Base-by-base conservation (phyloP, 2,113 vertebrate species). In the Scomber colias region DNA sequence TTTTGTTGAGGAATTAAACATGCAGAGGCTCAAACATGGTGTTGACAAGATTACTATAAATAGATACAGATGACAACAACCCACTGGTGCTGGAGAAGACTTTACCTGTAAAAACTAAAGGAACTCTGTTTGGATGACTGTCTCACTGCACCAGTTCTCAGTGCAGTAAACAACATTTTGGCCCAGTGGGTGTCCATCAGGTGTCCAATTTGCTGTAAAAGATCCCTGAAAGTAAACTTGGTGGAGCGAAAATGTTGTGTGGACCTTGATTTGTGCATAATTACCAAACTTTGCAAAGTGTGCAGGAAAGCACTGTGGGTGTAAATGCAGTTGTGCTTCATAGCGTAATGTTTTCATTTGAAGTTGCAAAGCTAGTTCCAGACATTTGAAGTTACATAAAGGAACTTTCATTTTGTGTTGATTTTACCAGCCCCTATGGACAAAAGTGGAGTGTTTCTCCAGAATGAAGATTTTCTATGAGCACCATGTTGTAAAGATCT, bases 211-310 rank as follows among this genome's bases (percentile, higher is more conserved):
- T 85, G 40, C 46, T 56, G 31, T 73, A 71, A 82, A 78, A 0
- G 10, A 68, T 71, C 21, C 4, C 61, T 35, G 31, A 31, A 55
- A 67, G 63, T 60, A 54, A 63, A 65, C 21, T 21, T 56, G 46
- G 49, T 50, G 56, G 16, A 40, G 64, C 0, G 17, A 56, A 61
- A 62, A 68, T 73, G n/a, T 65, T 80, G 59, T 65, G 53, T 12
- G 27, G 44, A 53, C 57, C 77, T 88, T 76, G 24, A 77, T 86
- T 77, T 75, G 71, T 62, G 55, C 71, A 67, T 75, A 77, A 82
- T 75, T 68, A 62, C 27, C 15, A 59, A 54, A 21, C 16, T 50
- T 56, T 64, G 55, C 71, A 71, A 49, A 27, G 24, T 27, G 24
- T 27, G 24, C 24, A 45, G 53, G 44, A 17, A 57, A 66, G 50